phyloP scores from a whole-genome alignment of 2,113 vertebrate species.

The Phyllostomus discolor region DNA sequence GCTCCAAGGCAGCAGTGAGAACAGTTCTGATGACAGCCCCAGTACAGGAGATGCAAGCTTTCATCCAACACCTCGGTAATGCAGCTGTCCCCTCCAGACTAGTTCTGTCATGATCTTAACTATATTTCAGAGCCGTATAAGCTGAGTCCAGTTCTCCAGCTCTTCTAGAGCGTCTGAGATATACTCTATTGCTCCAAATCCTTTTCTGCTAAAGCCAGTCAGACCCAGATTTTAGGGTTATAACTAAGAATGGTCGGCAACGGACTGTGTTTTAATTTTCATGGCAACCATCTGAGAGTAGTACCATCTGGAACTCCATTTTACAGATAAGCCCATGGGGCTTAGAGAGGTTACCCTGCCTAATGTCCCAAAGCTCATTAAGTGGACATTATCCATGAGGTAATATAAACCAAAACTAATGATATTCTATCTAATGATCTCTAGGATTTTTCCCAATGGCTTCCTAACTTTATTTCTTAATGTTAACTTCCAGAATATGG shows the following conservation, averaged over 20 bases:
- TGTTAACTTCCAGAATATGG: slow-evolving; percentile 12
- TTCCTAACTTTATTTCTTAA: slow-evolving; percentile 8
- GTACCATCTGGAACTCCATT: slow-evolving; percentile 11
- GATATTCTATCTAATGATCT: slow-evolving; percentile 27
- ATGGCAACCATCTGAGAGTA: slow-evolving; percentile 24
- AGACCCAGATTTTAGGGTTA: slow-evolving; percentile 14
- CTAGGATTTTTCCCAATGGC: not conserved
- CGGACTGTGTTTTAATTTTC: slow-evolving; percentile 9
- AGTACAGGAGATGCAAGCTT: not conserved
- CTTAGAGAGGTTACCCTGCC: slow-evolving; percentile 25
- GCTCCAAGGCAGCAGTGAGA: not conserved
- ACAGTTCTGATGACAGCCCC: not conserved
- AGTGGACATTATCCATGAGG: slow-evolving; percentile 19
- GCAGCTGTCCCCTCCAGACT: not conserved
- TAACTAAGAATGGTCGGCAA: not conserved
- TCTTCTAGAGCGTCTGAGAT: not conserved
- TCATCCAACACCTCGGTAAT: not conserved
- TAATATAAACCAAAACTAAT: slow-evolving; percentile 43
- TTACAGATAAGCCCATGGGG: slow-evolving; percentile 11
- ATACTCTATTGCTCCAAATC: not conserved
- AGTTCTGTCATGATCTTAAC: not conserved
- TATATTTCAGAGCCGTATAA: not conserved
- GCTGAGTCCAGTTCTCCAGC: not conserved
- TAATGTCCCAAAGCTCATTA: slow-evolving; percentile 48
- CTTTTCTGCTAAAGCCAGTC: not conserved